phyloP scores from a whole-genome alignment of 2,797 vertebrate genomes.

The Monodelphis domestica region DNA sequence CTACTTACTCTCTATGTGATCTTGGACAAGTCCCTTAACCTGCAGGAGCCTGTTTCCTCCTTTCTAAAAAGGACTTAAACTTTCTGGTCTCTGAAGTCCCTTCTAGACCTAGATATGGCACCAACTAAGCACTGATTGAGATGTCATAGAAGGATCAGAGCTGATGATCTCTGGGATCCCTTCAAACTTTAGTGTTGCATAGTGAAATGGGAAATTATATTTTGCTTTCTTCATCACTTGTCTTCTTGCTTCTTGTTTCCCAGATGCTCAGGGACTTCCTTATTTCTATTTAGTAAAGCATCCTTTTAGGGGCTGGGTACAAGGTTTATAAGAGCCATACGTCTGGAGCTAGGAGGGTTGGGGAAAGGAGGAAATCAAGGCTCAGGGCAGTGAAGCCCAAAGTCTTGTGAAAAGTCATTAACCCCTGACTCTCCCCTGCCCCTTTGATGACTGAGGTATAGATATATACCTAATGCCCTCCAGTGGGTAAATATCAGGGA shows the following conservation, averaged over 20 bases:
- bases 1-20: not conserved
- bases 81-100: not conserved
- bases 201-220: not conserved
- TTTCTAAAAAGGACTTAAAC: not conserved
- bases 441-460: not conserved
- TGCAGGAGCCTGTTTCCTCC: not conserved
- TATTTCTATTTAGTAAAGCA: not conserved
- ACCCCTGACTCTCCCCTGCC: not conserved
- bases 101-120: not conserved
- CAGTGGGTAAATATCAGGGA: not conserved
- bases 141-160: not conserved
- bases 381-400: not conserved
- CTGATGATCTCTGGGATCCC: not conserved
- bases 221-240: not conserved
- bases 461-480: not conserved
- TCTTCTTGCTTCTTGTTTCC: not conserved
- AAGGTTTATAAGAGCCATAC: not conserved
- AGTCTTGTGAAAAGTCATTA: not conserved
- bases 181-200: not conserved
- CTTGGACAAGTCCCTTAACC: not conserved
- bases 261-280: not conserved
- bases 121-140: not conserved
- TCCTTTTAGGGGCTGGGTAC: not conserved
- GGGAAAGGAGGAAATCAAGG: not conserved
- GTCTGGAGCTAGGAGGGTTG: not conserved